phyloP scores from a whole-genome alignment of 2,113 vertebrate species.

The Pantherophis guttatus region DNA sequence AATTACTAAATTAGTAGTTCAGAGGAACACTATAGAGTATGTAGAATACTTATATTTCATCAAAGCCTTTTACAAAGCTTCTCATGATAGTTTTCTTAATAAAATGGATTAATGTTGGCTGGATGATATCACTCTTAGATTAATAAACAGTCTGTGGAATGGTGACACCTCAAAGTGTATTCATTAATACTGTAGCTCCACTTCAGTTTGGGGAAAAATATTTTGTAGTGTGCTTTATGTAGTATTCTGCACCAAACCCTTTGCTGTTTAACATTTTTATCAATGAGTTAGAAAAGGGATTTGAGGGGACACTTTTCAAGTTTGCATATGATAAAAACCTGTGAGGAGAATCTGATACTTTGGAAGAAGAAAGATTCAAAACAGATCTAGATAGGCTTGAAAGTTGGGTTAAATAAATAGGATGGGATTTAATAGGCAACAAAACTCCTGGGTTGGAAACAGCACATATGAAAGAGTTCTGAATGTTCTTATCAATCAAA shows the following conservation, averaged over 20 bases:
- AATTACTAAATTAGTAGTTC: background rate
- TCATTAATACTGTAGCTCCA: background rate
- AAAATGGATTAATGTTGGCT: background rate
- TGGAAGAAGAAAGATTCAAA: background rate
- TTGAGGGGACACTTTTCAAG: background rate
- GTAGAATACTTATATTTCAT: background rate
- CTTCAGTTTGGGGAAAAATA: background rate
- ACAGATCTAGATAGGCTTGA: background rate
- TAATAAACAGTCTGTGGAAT: background rate
- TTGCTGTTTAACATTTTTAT: background rate
- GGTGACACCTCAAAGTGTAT: background rate
- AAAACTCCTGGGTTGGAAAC: background rate
- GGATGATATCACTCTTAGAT: background rate
- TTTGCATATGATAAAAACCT: background rate
- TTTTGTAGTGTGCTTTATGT: background rate
- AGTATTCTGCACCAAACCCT: background rate
- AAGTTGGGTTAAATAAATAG: background rate
- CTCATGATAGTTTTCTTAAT: background rate
- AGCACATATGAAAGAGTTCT: background rate
- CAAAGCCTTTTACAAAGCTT: background rate
- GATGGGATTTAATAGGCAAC: background rate
- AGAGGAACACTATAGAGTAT: background rate
- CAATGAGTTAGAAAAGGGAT: background rate
- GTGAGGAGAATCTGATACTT: background rate
- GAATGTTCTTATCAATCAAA: background rate